Conservation (phyloP, 2,113 vertebrate species). For the Macrotis lagotis region DNA sequence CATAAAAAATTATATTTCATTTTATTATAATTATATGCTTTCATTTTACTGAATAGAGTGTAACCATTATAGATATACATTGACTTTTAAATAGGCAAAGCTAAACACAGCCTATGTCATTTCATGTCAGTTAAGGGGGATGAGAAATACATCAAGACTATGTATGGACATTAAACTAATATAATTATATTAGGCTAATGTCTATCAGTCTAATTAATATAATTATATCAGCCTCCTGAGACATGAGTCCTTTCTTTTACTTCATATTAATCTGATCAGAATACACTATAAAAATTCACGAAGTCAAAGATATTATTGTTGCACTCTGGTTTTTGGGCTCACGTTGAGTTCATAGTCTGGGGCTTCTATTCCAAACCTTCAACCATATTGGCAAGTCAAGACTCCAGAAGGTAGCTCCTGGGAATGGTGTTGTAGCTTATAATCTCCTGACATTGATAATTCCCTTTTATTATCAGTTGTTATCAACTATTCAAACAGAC, state of each 20-base stretch:
- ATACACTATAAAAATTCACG: background rate
- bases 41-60: background rate
- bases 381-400: background rate
- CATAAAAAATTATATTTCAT: conserved; percentile 20
- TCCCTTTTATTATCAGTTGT: background rate
- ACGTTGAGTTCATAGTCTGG: background rate
- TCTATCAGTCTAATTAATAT: no score
- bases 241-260: background rate
- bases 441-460: background rate
- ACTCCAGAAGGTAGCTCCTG: background rate
- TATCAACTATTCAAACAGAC: background rate
- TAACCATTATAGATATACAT: background rate
- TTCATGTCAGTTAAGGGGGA: background rate
- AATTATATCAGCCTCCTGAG: background rate
- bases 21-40: conserved; percentile 47
- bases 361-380: background rate
- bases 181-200: no score
- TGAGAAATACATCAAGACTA: background rate
- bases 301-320: background rate
- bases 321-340: background rate
- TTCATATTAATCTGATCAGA: background rate
- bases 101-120: background rate
- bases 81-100: background rate
- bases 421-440: background rate
- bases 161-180: background rate